Evolutionary conservation across 2,113 vertebrate genomes (phyloP).

Genomic region (Sturnira hondurensis): DNA sequence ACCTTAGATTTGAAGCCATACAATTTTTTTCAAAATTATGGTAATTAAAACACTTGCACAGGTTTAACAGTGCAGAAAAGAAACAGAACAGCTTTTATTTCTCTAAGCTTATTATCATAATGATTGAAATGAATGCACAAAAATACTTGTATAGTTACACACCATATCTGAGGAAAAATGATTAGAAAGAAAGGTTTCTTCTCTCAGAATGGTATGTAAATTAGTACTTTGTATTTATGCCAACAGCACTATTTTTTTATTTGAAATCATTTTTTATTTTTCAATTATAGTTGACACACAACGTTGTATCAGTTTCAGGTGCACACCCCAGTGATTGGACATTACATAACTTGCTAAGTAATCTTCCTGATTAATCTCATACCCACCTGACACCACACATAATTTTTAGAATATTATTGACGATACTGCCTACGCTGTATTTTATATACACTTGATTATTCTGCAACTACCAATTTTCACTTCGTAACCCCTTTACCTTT

Average conservation of each 20-base stretch:
- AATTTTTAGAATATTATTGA: neutral
- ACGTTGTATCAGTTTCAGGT: neutral
- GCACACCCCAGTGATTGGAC: neutral
- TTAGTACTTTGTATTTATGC: slow-evolving; percentile 26
- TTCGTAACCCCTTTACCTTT: neutral
- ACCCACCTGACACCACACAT: too few species aligned
- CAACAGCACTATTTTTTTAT: neutral
- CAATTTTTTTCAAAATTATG: slow-evolving; percentile 69
- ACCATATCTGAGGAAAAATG: slow-evolving; percentile 30
- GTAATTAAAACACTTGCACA: slow-evolving; percentile 69
- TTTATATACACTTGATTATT: neutral
- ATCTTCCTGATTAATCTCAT: neutral
- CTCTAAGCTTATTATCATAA: slow-evolving; percentile 61
- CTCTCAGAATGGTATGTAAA: slow-evolving; percentile 61
- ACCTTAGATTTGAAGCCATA: slow-evolving; percentile 51
- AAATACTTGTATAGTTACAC: slow-evolving; percentile 43
- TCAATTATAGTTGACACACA: neutral
- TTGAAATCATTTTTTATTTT: neutral
- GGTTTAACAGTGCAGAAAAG: slow-evolving; percentile 61
- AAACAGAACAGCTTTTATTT: slow-evolving; percentile 68
- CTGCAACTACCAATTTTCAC: neutral
- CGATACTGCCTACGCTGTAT: too few species aligned
- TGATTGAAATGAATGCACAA: slow-evolving; percentile 58
- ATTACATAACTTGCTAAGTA: neutral
- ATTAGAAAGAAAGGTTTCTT: slow-evolving; percentile 53